phyloP scores from a whole-genome alignment of 1,140 invertebrate genomes.

The Brachionus rubens region DNA sequence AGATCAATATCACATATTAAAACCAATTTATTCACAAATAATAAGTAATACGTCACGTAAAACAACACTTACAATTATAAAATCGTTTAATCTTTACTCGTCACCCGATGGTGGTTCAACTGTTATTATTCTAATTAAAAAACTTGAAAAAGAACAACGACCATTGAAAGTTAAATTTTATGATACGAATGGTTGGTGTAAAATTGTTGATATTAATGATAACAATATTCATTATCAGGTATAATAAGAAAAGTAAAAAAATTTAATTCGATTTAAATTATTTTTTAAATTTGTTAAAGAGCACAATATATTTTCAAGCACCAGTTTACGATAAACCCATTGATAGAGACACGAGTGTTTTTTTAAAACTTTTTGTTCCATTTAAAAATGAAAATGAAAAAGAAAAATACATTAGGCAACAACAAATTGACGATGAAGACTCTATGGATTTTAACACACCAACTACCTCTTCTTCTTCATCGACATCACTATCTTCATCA shows the following conservation, averaged over 20 bases:
- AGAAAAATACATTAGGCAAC: background rate
- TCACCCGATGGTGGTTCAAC: background rate
- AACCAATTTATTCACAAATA: background rate
- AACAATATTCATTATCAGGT: slow-evolving; percentile 27
- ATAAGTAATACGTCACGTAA: slow-evolving; percentile 18
- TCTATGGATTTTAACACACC: background rate
- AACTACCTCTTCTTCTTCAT: background rate
- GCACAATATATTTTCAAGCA: background rate
- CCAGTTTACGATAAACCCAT: background rate
- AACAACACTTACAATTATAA: background rate
- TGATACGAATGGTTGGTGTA: background rate
- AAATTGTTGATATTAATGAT: background rate
- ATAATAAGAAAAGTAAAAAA: background rate
- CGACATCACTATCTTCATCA: background rate
- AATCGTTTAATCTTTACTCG: background rate
- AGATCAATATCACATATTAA: background rate
- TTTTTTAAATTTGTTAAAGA: background rate
- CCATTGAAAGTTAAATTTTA: slow-evolving; percentile 7
- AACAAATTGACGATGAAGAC: background rate
- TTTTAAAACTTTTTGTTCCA: slow-evolving; percentile 18
- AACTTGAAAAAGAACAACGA: slow-evolving; percentile 33
- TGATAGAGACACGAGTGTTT: background rate
- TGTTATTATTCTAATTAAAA: slow-evolving; percentile 1
- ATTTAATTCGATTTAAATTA: background rate
- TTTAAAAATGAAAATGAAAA: background rate